Conservation (phyloP, 2,888 invertebrate species). For the Amiota communis region DNA sequence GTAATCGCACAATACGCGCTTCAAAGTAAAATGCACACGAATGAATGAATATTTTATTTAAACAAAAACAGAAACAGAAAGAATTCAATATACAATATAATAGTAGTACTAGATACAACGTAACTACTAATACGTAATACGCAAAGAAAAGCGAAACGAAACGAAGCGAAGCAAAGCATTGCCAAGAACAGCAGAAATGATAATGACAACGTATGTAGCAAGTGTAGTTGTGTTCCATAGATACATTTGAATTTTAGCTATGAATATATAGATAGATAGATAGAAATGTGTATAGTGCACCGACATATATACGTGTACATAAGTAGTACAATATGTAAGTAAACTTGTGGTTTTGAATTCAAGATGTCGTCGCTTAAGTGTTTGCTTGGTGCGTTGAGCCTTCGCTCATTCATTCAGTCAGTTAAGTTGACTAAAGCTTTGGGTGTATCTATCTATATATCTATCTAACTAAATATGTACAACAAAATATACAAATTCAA, state of each 20-base stretch:
- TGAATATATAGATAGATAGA: background rate
- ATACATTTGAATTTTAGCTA: background rate
- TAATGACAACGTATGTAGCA: background rate
- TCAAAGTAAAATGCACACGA: constrained; percentile 55
- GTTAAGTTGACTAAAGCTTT: background rate
- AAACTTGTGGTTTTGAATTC: constrained; percentile 53
- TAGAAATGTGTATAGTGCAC: background rate
- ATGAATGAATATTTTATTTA: constrained; percentile 64
- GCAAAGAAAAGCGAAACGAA: constrained; percentile 33
- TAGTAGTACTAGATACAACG: too few relatives aligned
- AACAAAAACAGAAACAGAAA: too few relatives aligned
- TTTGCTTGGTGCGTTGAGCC: constrained; percentile 12
- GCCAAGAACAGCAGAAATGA: constrained; percentile 5
- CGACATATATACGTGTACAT: background rate
- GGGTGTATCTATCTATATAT: constrained; percentile 16
- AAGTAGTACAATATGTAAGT: constrained; percentile 12
- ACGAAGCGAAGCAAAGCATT: constrained; percentile 53
- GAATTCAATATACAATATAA: too few relatives aligned
- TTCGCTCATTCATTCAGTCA: too few relatives aligned
- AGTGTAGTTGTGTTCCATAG: background rate
- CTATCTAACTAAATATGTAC: too few relatives aligned
- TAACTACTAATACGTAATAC: too few relatives aligned
- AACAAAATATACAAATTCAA: too few relatives aligned
- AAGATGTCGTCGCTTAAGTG: constrained; percentile 43
- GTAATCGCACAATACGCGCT: constrained; percentile 46